Conservation (phyloP, 2,888 invertebrate genomes). For the Ophioninae sp. region DNA sequence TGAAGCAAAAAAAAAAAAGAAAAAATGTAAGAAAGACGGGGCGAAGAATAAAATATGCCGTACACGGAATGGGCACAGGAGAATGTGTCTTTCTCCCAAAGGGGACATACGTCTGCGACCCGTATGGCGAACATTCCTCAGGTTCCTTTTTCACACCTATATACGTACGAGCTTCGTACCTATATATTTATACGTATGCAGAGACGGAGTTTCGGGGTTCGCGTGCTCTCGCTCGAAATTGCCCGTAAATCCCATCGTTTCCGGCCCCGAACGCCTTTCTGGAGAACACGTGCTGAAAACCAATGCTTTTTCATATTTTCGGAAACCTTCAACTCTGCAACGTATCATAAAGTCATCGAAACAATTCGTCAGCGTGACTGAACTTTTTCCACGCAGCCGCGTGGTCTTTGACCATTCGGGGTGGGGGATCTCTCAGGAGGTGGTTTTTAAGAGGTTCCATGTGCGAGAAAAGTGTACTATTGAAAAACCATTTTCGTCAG, state of each 20-base stretch:
- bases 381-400: not conserved
- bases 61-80: slow-evolving; percentile 22
- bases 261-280: slow-evolving; percentile 64
- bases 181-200: slow-evolving; percentile 11
- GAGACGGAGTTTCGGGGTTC: not conserved
- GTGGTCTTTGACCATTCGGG: not conserved
- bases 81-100: slow-evolving; percentile 53
- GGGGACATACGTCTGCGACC: slow-evolving; percentile 52
- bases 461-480: too few species aligned
- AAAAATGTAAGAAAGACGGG: not conserved
- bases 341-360: slow-evolving; percentile 45
- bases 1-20: slow-evolving; percentile 24
- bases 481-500: too few species aligned
- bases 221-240: slow-evolving; percentile 63
- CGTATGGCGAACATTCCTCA: slow-evolving; percentile 68
- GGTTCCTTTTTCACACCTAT: slow-evolving; percentile 56
- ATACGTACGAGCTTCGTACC: not conserved
- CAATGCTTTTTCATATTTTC: slow-evolving; percentile 26
- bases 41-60: slow-evolving; percentile 5
- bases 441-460: not conserved
- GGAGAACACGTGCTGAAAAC: slow-evolving; percentile 70
- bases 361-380: not conserved
- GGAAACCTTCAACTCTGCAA: slow-evolving; percentile 58
- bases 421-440: not conserved
- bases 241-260: slow-evolving; percentile 72